Evolutionary conservation across 2,113 vertebrate genomes (phyloP).

Genomic region (Pitta sordida): DNA sequence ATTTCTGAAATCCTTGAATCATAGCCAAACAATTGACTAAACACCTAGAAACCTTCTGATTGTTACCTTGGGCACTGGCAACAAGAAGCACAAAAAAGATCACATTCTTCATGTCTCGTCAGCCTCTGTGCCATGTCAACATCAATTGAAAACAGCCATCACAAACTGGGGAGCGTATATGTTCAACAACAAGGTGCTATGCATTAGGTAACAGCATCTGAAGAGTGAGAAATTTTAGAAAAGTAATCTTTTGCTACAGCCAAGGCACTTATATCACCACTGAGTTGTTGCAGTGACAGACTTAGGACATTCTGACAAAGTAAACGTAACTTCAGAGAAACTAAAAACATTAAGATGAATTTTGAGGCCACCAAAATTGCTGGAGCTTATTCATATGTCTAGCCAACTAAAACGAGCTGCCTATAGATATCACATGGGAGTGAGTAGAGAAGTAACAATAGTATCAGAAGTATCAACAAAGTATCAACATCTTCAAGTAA

Average conservation of each 20-base stretch:
- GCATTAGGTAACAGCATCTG: not conserved
- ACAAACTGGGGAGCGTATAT: not conserved
- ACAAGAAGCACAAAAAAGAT: not conserved
- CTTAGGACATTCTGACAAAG: not conserved
- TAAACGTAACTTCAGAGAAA: not conserved
- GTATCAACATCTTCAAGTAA: not conserved
- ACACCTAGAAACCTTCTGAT: slow-evolving; percentile 40
- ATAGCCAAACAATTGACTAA: slow-evolving; percentile 57
- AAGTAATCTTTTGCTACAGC: not conserved
- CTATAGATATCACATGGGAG: not conserved
- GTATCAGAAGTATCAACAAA: not conserved
- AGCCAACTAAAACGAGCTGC: not conserved
- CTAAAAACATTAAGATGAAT: not conserved
- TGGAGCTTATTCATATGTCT: not conserved
- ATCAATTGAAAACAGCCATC: not conserved
- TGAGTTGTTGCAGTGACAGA: not conserved
- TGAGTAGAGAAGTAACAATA: not conserved
- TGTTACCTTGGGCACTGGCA: not conserved
- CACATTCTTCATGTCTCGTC: not conserved
- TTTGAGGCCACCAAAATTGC: not conserved
- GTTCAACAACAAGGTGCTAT: not conserved
- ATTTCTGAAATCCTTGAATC: slow-evolving; percentile 50
- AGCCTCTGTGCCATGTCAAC: not conserved
- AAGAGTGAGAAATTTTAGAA: not conserved
- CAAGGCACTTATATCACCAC: not conserved